Evolutionary conservation across 1,140 invertebrate genomes (phyloP), one percentile per base, ranked within the genome.

Genomic region (Stegodyphus mimosarum): DNA sequence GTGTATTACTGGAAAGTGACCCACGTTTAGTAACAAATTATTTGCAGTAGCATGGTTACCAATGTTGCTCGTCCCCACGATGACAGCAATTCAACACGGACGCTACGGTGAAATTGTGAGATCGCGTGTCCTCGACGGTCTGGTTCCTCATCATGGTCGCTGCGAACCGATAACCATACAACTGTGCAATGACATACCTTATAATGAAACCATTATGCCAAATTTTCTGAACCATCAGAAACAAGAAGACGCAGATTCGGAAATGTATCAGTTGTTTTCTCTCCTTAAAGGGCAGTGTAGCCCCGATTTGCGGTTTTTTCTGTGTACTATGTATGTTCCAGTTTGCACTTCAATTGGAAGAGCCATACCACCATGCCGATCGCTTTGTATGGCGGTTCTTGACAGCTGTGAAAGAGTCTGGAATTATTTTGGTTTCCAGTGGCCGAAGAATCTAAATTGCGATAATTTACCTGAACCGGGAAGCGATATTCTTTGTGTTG

Each of bases 281-380:
- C 91, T 99, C n/a, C 95, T 99, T 2, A 98, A 99, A 92, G 94
- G 99, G 6, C 94, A 97, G 88, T 99, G 98, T 90, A 98, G 96
- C 87, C 94, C 95, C 0, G 96, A 99, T 90, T 91, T 99, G 52
- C 95, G 97, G 89, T 95, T 99, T 87, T 99, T 99, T 90, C 91
- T 99, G 18, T 99, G 99, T 91, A 95, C 97, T 0, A 93, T 99
- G 73, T 99, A 97, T 90, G 96, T 95, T 7, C 98, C 98, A 0
- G 95, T 99, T 0, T 99, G 98, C 90, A 98, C 96, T 1, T 96
- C 98, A 73, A 90, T 99, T 80, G 96, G 98, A 50, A 91, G 93
- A 86, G 94, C 97, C 0, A 94, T 99, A 86, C 97, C 96, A 4
- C 98, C 98, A 0, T 99, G 98, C 90, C 92, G 95, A 55, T 95